Evolutionary conservation across 1,140 invertebrate species (phyloP).

Genomic region (Geopemphigus sp.): DNA sequence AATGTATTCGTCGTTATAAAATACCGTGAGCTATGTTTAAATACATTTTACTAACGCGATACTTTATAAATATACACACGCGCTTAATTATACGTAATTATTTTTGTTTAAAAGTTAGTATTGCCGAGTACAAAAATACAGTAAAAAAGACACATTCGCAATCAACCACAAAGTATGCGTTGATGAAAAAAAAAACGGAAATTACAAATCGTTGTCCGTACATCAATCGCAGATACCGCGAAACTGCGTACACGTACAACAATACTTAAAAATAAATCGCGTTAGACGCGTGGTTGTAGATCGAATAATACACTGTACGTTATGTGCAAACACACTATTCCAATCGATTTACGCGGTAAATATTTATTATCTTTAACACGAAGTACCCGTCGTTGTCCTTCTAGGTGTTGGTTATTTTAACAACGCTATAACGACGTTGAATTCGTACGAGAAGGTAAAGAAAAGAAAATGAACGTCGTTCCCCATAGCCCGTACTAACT

Average conservation of each 20-base stretch:
- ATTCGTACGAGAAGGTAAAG: no score
- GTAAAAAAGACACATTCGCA: not conserved
- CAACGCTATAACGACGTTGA: no score
- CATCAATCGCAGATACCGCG: not conserved
- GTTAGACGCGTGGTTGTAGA: no score
- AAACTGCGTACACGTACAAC: not conserved
- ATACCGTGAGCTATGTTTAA: not conserved
- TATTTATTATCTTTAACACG: no score
- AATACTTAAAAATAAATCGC: not conserved
- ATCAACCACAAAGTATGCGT: not conserved
- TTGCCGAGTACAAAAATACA: not conserved
- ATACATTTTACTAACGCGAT: not conserved
- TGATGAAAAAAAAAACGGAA: not conserved
- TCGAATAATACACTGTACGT: no score
- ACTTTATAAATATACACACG: not conserved
- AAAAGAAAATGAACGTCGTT: not conserved
- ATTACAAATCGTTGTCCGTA: not conserved
- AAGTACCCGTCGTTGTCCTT: no score
- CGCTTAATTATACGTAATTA: slow-evolving; percentile 7
- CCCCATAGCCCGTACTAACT: not conserved
- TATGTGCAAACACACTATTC: no score
- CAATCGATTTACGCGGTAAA: no score
- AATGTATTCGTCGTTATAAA: not conserved
- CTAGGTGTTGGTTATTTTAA: not conserved
- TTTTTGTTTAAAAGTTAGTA: not conserved